phyloP scores from a whole-genome alignment of 2,113 vertebrate species.

The Hylia prasina region DNA sequence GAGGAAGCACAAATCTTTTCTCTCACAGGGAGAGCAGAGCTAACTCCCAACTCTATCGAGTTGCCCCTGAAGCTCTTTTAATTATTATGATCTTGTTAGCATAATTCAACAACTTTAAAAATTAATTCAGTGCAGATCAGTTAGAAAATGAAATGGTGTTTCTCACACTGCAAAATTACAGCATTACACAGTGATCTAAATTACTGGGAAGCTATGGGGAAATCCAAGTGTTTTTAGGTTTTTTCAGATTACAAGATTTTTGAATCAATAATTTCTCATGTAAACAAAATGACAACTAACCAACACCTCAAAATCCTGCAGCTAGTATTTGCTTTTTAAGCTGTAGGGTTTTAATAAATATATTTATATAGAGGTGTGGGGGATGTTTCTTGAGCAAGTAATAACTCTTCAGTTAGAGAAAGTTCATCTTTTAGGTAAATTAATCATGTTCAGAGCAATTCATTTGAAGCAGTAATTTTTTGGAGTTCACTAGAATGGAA shows the following conservation, averaged over 20 bases:
- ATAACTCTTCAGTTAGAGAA: background rate
- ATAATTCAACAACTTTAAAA: constrained; percentile 16
- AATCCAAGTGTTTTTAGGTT: background rate
- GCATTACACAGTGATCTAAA: background rate
- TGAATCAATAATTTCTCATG: background rate
- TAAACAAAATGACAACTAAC: background rate
- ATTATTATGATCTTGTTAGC: constrained; percentile 11
- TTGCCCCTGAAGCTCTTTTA: background rate
- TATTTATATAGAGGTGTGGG: background rate
- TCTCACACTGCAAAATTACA: background rate
- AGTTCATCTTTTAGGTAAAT: background rate
- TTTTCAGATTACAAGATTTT: background rate
- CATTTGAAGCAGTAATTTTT: background rate
- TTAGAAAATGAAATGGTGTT: background rate
- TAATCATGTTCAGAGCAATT: background rate
- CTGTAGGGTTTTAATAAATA: background rate
- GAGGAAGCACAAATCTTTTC: constrained; percentile 6
- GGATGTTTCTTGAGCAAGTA: background rate
- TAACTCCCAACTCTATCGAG: background rate
- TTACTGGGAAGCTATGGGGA: background rate
- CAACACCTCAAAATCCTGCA: background rate
- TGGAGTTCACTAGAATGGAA: background rate
- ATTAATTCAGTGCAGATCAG: background rate
- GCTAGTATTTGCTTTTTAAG: background rate
- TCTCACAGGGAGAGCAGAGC: background rate